Evolutionary conservation across 1,140 invertebrate species (phyloP).

Genomic region (Formica exsecta): DNA sequence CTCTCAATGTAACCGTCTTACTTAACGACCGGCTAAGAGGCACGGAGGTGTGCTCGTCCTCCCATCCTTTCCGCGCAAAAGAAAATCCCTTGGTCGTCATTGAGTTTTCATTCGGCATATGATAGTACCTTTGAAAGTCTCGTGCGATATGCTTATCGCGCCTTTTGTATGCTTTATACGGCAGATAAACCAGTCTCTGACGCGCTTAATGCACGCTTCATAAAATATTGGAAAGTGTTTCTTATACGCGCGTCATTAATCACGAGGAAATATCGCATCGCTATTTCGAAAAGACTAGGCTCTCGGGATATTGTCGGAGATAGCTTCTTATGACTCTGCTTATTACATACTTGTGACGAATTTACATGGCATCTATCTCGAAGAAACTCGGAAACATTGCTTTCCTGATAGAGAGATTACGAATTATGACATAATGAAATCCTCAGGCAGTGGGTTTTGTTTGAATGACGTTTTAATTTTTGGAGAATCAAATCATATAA

Average conservation of each 20-base stretch:
- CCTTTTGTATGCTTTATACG: slow-evolving; percentile 50
- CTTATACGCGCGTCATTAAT: slow-evolving; percentile 15
- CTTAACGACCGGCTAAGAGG: slow-evolving; percentile 78
- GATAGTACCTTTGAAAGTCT: slow-evolving; percentile 62
- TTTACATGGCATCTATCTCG: slow-evolving; percentile 21
- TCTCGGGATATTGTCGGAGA: slow-evolving; percentile 5
- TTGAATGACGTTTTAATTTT: background rate
- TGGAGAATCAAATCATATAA: background rate
- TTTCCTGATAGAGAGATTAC: slow-evolving; percentile 28
- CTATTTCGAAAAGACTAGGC: slow-evolving; percentile 18
- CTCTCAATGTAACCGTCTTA: slow-evolving; percentile 85
- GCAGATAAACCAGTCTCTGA: slow-evolving; percentile 54
- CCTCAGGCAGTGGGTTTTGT: background rate
- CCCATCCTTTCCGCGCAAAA: background rate
- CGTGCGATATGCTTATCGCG: slow-evolving; percentile 69
- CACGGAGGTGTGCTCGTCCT: slow-evolving; percentile 47
- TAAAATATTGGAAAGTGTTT: slow-evolving; percentile 47
- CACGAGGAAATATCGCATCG: slow-evolving; percentile 49
- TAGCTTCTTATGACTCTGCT: slow-evolving; percentile 32
- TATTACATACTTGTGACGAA: slow-evolving; percentile 34
- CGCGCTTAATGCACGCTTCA: slow-evolving; percentile 49
- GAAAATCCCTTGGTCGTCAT: slow-evolving; percentile 64
- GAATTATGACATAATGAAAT: slow-evolving; percentile 11
- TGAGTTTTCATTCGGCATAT: slow-evolving; percentile 68
- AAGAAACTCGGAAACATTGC: slow-evolving; percentile 27